phyloP scores from a whole-genome alignment of 2,888 invertebrate genomes.

The Meghimatium bilineatum region DNA sequence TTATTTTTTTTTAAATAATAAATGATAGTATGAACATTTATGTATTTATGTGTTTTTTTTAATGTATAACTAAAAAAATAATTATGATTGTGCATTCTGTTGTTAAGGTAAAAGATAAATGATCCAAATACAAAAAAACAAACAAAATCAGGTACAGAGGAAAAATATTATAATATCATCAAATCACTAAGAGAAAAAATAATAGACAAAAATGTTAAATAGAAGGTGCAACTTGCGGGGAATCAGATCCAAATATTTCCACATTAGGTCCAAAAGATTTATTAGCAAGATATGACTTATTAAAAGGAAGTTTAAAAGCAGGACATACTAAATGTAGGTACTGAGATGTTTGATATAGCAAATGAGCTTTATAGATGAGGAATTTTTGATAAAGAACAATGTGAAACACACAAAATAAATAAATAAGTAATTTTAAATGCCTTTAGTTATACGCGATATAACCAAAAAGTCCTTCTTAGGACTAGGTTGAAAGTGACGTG shows the following conservation, averaged over 20 bases:
- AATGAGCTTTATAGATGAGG: background rate
- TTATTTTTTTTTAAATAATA: no score
- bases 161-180: background rate
- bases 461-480: no score
- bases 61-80: no score
- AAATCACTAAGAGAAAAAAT: background rate
- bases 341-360: background rate
- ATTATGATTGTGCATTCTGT: no score
- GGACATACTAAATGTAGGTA: background rate
- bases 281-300: background rate
- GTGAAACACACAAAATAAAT: background rate
- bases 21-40: no score
- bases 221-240: no score
- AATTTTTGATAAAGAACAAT: background rate
- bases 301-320: background rate
- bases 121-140: background rate
- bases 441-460: background rate
- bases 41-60: no score
- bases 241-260: background rate
- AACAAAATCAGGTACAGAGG: background rate
- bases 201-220: background rate
- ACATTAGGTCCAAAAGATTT: background rate
- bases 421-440: slow-evolving; percentile 8
- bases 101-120: no score
- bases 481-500: no score